phyloP scores from a whole-genome alignment of 1,140 invertebrate genomes.

The Diploscapter pachys region DNA sequence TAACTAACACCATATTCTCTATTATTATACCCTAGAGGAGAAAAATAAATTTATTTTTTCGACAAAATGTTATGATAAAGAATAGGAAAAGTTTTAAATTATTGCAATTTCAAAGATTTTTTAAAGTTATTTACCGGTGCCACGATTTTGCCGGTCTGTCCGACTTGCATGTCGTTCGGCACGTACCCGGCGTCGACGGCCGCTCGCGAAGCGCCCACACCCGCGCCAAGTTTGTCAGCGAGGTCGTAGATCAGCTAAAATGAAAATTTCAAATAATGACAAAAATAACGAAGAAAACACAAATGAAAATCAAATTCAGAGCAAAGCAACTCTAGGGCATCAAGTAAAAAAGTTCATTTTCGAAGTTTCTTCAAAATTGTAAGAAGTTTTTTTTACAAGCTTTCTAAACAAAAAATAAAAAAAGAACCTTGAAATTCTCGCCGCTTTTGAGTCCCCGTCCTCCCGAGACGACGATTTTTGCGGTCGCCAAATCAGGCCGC shows the following conservation, averaged over 20 bases:
- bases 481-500: slow-evolving; percentile 85
- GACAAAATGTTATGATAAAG: background rate
- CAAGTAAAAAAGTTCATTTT: no score
- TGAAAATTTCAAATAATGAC: background rate
- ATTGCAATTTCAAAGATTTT: background rate
- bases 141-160: slow-evolving; percentile 98
- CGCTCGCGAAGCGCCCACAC: slow-evolving; percentile 94
- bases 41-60: no score
- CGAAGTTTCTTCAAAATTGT: no score
- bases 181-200: slow-evolving; percentile 99
- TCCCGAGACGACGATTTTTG: slow-evolving; percentile 85
- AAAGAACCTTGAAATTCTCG: slow-evolving; percentile 80
- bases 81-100: background rate
- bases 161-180: slow-evolving; percentile 96
- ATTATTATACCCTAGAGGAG: background rate
- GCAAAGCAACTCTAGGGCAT: no score
- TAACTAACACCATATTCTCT: background rate
- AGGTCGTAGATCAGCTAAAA: slow-evolving; percentile 78
- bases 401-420: background rate
- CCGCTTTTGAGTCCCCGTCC: slow-evolving; percentile 92
- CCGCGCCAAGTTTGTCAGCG: slow-evolving; percentile 92
- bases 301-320: no score
- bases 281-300: no score
- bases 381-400: no score
- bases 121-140: slow-evolving; percentile 74